Conservation (phyloP, 2,888 invertebrate species). For the Hofmannophila pseudospretella region DNA sequence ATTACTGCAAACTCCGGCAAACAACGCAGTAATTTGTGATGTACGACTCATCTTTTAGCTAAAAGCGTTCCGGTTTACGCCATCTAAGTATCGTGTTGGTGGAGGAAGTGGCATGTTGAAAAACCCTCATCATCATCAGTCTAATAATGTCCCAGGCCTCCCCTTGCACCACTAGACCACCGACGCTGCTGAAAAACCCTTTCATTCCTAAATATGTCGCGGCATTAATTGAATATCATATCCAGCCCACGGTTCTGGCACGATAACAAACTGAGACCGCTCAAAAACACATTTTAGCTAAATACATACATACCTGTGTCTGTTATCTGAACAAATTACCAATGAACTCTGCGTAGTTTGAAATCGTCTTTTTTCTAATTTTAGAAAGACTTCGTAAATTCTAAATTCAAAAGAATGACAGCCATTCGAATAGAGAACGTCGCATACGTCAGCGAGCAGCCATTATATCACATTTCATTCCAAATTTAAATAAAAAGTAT, state of each 20-base stretch:
- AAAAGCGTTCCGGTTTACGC: not conserved
- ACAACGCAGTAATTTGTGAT: too few species aligned
- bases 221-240: slow-evolving; percentile 49
- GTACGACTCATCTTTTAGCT: too few species aligned
- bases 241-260: slow-evolving; percentile 63
- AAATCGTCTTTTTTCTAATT: slow-evolving; percentile 11
- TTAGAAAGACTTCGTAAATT: slow-evolving; percentile 12
- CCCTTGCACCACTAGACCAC: too few species aligned
- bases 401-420: slow-evolving; percentile 29
- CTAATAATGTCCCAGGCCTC: too few species aligned
- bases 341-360: slow-evolving; percentile 3
- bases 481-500: slow-evolving; percentile 62
- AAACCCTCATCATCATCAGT: too few species aligned
- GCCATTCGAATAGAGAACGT: slow-evolving; percentile 36
- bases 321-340: slow-evolving; percentile 20
- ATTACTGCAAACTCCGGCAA: too few species aligned
- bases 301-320: slow-evolving; percentile 22
- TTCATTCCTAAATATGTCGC: slow-evolving; percentile 45
- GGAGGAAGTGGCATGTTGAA: slow-evolving; percentile 39
- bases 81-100: slow-evolving; percentile 18
- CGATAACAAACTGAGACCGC: slow-evolving; percentile 28
- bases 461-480: slow-evolving; percentile 60
- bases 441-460: slow-evolving; percentile 46
- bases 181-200: too few species aligned
- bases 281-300: slow-evolving; percentile 32